A percentile compares a stretch with the other conserved stretches of the same genome.
phyloP scores from a whole-genome alignment of 2,888 invertebrate species.

The Dynastes grantii region DNA sequence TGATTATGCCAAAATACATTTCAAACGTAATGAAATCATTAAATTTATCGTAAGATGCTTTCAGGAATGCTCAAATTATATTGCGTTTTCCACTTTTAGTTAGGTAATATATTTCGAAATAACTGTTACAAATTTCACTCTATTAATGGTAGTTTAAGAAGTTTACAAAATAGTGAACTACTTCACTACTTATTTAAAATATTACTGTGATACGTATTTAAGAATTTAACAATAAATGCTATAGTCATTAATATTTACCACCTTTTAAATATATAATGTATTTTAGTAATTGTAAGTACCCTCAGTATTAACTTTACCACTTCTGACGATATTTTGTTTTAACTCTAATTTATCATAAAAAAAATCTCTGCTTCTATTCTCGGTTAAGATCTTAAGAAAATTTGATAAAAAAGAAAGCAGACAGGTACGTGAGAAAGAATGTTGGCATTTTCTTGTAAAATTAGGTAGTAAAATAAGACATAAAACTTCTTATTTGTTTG shows the following conservation, averaged over 20 bases:
- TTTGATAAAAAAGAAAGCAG: not conserved
- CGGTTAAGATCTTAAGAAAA: constrained; percentile 26
- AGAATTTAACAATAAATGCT: not conserved
- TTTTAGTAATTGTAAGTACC: constrained; percentile 11
- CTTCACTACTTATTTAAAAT: constrained; percentile 28
- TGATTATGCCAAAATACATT: not conserved
- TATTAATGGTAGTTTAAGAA: too few species aligned
- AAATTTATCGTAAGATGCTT: too few species aligned
- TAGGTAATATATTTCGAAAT: not conserved
- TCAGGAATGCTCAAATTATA: too few species aligned
- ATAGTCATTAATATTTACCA: constrained; percentile 14
- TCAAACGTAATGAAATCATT: not conserved
- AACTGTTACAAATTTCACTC: not conserved
- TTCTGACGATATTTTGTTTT: constrained; percentile 43
- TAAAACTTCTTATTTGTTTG: constrained; percentile 2
- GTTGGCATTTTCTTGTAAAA: constrained; percentile 31
- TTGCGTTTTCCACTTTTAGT: too few species aligned
- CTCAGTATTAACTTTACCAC: constrained; percentile 44
- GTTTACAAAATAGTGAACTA: not conserved
- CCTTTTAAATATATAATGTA: constrained; percentile 8
- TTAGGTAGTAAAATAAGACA: constrained; percentile 24
- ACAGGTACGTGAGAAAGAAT: constrained; percentile 29
- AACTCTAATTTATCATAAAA: constrained; percentile 21
- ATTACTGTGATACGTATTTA: constrained; percentile 36
- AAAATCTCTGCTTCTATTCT: constrained; percentile 44